Percentiles rank a stretch among this genome's conserved stretches.
phyloP scores from a whole-genome alignment of 92 coral and sea anemone genomes.

The Actinernus sp. region DNA sequence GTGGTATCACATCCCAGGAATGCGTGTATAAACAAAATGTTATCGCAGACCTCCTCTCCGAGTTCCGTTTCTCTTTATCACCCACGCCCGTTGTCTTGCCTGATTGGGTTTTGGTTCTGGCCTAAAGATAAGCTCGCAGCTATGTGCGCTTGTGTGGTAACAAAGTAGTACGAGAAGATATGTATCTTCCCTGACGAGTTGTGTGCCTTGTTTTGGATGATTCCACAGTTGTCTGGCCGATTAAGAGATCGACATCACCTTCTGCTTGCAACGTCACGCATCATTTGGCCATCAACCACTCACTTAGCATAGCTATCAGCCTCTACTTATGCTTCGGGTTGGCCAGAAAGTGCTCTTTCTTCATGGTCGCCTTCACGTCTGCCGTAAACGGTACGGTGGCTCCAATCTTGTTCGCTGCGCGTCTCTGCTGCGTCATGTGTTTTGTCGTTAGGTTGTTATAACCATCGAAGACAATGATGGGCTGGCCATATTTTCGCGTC shows the following conservation, averaged over 20 bases:
- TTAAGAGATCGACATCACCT: background rate
- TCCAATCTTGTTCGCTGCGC: slow-evolving; percentile 9
- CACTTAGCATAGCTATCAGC: slow-evolving; percentile 27
- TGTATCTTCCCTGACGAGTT: slow-evolving; percentile 54
- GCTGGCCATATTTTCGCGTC: background rate
- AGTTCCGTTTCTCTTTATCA: slow-evolving; percentile 13
- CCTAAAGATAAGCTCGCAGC: slow-evolving; percentile 22
- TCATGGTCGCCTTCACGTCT: no score
- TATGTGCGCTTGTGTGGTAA: slow-evolving; percentile 2
- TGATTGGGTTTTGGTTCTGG: slow-evolving; percentile 46
- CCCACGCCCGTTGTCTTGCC: slow-evolving; percentile 8
- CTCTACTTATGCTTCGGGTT: slow-evolving; percentile 36
- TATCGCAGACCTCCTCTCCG: slow-evolving; percentile 28
- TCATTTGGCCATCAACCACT: background rate
- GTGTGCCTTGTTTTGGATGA: slow-evolving; percentile 19
- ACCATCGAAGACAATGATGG: slow-evolving; percentile 23
- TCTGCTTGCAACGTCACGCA: slow-evolving; percentile 17
- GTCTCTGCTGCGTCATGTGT: slow-evolving; percentile 36
- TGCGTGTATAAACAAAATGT: slow-evolving; percentile 45
- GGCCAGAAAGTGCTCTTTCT: slow-evolving; percentile 40
- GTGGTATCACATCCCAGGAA: slow-evolving; percentile 53
- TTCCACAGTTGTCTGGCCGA: slow-evolving; percentile 24
- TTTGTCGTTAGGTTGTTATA: slow-evolving; percentile 24
- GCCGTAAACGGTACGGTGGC: slow-evolving; percentile 21
- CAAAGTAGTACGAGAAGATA: slow-evolving; percentile 48